phyloP scores from a whole-genome alignment of 2,888 invertebrate genomes.

The Ectemnius cavifrons region DNA sequence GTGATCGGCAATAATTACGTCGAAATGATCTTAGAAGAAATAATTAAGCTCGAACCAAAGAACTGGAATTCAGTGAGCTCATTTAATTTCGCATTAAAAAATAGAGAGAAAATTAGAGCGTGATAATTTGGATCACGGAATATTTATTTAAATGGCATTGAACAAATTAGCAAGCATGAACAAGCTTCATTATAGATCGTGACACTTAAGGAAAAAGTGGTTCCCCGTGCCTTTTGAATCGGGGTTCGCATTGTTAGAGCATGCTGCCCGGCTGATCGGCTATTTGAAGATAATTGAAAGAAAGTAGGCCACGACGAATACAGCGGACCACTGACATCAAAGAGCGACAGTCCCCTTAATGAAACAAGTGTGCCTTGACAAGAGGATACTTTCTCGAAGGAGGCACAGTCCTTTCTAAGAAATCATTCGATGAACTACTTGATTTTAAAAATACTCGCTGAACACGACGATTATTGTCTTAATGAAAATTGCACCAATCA shows the following conservation, averaged over 20 bases:
- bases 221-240: too few species aligned
- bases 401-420: not conserved
- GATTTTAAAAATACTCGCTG: too few species aligned
- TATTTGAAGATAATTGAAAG: slow-evolving; percentile 49
- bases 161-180: too few species aligned
- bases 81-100: too few species aligned
- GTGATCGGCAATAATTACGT: not conserved
- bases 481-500: not conserved
- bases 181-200: too few species aligned
- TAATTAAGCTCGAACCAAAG: not conserved
- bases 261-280: slow-evolving; percentile 19
- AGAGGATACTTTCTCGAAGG: not conserved
- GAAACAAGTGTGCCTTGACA: not conserved
- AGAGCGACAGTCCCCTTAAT: slow-evolving; percentile 8
- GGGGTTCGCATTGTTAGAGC: too few species aligned
- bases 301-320: slow-evolving; percentile 45
- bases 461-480: not conserved
- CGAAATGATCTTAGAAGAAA: not conserved
- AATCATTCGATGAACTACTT: not conserved
- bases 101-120: too few species aligned
- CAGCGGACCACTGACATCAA: slow-evolving; percentile 19
- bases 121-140: too few species aligned
- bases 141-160: too few species aligned
- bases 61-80: too few species aligned
- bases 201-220: too few species aligned